A percentile compares a stretch with the other conserved stretches of the same genome.
These are phyloP conservation scores for Telmatochromis sp. DNA, from an alignment of 2,113 vertebrate species.

Conservation along the genomic window DNA sequence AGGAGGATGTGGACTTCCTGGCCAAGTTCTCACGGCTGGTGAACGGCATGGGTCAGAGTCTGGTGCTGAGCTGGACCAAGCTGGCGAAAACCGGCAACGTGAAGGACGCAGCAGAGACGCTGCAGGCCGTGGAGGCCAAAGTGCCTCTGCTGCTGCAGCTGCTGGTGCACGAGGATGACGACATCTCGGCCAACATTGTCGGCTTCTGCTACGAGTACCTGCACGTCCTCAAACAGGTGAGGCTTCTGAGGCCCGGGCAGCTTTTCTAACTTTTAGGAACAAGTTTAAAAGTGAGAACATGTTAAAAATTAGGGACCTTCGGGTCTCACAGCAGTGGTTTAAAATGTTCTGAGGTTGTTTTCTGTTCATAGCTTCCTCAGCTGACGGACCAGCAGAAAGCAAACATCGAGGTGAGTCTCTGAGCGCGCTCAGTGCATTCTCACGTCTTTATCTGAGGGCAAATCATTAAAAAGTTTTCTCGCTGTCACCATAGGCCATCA, in stretches of 20 bases:
- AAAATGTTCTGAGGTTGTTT: background rate
- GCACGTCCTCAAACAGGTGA: slow-evolving; percentile 94
- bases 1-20: slow-evolving; percentile 98
- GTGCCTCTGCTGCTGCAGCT: slow-evolving; percentile 89
- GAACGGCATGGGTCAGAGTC: slow-evolving; percentile 98
- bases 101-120: slow-evolving; percentile 80
- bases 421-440: background rate
- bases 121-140: slow-evolving; percentile 88
- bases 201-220: slow-evolving; percentile 98
- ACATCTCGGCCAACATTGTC: slow-evolving; percentile 95
- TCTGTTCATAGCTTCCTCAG: slow-evolving; percentile 75
- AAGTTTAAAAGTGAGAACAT: background rate
- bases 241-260: background rate
- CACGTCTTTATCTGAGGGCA: background rate
- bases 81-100: slow-evolving; percentile 80
- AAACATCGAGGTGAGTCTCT: slow-evolving; percentile 82
- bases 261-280: background rate
- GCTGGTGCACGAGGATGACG: slow-evolving; percentile 91
- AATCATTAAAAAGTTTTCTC: background rate
- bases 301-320: background rate
- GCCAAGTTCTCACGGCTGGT: slow-evolving; percentile 95
- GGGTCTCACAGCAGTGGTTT: background rate
- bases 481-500: slow-evolving; percentile 77
- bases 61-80: slow-evolving; percentile 95
- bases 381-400: slow-evolving; percentile 89